Base-by-base conservation (phyloP, 2,113 vertebrate genomes). In the Elephas maximus region DNA sequence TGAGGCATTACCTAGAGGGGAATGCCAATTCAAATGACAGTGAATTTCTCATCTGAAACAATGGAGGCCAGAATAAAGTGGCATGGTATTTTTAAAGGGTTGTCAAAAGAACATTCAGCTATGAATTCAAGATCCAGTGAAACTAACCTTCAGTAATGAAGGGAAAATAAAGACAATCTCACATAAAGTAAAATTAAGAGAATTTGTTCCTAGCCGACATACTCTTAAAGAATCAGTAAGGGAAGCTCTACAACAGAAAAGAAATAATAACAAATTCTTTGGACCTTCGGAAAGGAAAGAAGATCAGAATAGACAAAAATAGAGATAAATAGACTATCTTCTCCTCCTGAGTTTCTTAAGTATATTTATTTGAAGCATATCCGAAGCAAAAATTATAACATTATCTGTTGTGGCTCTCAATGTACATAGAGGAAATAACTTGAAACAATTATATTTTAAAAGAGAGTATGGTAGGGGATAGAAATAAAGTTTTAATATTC, bases 391-490 rank as follows among this genome's bases (percentile, higher is more conserved):
- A 83, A 26, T 21, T 53, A 6, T 44, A 81, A 81, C 33, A 37
- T 37, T 37, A 37, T 37, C 37, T 37, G 37, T 37, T 37, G 37
- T 37, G 37, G 37, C 37, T 37, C 37, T 37, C 37, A 37, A 37
- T 37, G 37, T 37, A 37, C 37, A 37, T 37, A 37, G 37, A 37
- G 37, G 37, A 44, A 21, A 37, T 60, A 14, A 71, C n/a, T 91
- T 57, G 18, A 73, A 28, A 71, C 48, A 91, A 74, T 74, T 83
- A 83, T 45, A 63, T n/a, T 84, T 92, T 63, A 63, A 92, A 84
- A 63, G 74, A 28, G 15, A 80, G 10, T 0, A 41, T 48, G 53
- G 23, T 60, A 82, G 57, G 26, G 23, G 63, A 84, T 48, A 44
- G 30, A 84, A 79, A 65, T 37, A 48, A 48, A n/a, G 30, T 62